These are phyloP conservation scores for Nemapogon koenigi DNA, from an alignment of 2,888 invertebrate genomes.

Conservation along the genomic window DNA sequence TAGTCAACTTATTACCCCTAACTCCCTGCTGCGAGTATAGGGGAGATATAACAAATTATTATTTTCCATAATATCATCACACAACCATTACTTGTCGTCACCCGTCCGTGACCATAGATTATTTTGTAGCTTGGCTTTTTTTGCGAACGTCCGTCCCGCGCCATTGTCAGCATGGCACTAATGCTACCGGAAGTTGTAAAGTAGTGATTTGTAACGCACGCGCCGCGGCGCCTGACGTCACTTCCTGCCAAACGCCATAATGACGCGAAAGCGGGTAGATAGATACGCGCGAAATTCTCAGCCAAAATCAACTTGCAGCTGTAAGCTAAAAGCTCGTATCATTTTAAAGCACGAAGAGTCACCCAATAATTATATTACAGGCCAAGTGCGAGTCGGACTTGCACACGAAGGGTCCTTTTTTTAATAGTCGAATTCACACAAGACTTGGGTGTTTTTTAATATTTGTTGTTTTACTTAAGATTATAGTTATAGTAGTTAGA, in stretches of 20 bases:
- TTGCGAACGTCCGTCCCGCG: conserved; percentile 38
- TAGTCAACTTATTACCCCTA: conserved; percentile 16
- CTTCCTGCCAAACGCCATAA: conserved; percentile 52
- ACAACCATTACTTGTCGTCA: conserved; percentile 46
- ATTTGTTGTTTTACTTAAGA: no score
- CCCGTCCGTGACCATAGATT: conserved; percentile 50
- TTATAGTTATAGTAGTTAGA: no score
- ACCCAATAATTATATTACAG: no score
- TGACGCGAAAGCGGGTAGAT: conserved; percentile 27
- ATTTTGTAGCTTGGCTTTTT: conserved; percentile 35
- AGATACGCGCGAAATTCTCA: conserved; percentile 12
- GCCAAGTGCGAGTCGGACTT: no score
- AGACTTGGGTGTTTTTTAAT: no score
- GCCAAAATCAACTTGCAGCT: background rate
- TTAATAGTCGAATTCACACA: no score
- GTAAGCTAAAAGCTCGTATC: background rate
- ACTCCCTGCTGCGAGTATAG: conserved; percentile 21
- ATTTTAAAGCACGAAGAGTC: no score
- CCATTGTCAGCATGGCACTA: conserved; percentile 35
- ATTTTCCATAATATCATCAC: conserved; percentile 58
- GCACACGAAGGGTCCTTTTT: no score
- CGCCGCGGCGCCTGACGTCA: conserved; percentile 56
- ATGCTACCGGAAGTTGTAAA: conserved; percentile 59
- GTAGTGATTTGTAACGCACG: conserved; percentile 66
- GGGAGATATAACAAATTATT: conserved; percentile 51